Evolutionary conservation across 2,888 invertebrate genomes (phyloP).

Genomic region (Drosophila dives): DNA sequence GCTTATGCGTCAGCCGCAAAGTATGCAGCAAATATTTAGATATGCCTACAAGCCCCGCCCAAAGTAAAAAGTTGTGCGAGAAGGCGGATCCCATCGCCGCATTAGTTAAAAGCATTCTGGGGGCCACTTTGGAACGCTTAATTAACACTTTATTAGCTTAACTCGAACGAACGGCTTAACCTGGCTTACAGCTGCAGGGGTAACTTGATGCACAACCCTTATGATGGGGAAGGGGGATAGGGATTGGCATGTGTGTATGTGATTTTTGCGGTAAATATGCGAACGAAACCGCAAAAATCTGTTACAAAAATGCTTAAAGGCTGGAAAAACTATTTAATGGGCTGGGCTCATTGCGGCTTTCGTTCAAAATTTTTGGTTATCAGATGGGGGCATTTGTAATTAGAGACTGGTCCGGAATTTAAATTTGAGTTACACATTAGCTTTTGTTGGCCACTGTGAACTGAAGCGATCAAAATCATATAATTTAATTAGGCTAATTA

Average conservation of each 20-base stretch:
- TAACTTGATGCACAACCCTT: conserved; percentile 37
- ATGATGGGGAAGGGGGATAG: not conserved
- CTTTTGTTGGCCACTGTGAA: conserved; percentile 35
- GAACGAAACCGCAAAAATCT: conserved; percentile 64
- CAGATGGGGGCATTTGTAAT: conserved; percentile 43
- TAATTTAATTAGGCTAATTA: conserved; percentile 68
- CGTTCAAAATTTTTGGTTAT: conserved; percentile 33
- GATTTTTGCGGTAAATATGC: conserved; percentile 68
- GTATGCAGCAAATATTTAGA: conserved; percentile 76
- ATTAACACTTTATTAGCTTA: conserved; percentile 77
- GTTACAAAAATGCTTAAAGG: conserved; percentile 70
- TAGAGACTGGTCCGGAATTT: conserved; percentile 38
- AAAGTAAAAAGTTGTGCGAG: conserved; percentile 40
- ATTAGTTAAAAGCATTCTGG: conserved; percentile 64
- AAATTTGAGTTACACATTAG: conserved; percentile 36
- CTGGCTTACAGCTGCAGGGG: conserved; percentile 47
- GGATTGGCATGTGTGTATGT: conserved; percentile 40
- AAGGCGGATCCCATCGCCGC: conserved; percentile 26
- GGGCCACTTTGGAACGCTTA: conserved; percentile 67
- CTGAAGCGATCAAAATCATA: conserved; percentile 58
- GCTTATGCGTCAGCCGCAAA: conserved; percentile 70
- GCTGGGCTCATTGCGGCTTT: conserved; percentile 28
- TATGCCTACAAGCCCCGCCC: conserved; percentile 54
- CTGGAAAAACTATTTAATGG: conserved; percentile 69
- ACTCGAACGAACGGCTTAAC: conserved; percentile 58